These are phyloP conservation scores for Recurvirostra avosetta DNA, from an alignment of 2,113 vertebrate genomes.

Conservation along the genomic window DNA sequence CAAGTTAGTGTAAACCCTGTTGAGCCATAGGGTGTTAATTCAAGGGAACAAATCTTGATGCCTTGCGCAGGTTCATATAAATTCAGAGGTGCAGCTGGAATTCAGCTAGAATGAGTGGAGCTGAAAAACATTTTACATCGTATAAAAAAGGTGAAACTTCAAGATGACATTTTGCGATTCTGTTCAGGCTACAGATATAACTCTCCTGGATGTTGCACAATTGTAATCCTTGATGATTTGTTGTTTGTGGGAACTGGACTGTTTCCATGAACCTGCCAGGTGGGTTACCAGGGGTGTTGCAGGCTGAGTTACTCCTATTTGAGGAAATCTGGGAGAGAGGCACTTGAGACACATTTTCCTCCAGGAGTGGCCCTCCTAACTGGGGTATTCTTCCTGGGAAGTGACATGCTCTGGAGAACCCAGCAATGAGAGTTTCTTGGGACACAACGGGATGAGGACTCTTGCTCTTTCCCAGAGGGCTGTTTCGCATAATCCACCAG, in stretches of 20 bases:
- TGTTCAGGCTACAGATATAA: background rate
- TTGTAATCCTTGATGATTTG: background rate
- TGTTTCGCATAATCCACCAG: background rate
- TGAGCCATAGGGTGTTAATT: background rate
- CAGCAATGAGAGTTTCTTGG: background rate
- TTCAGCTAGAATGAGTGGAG: background rate
- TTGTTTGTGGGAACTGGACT: background rate
- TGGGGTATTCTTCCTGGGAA: background rate
- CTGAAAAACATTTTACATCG: background rate
- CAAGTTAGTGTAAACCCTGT: background rate
- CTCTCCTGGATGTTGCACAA: background rate
- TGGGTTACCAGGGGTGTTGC: background rate
- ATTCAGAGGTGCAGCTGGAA: background rate
- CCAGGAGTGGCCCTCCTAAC: background rate
- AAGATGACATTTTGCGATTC: background rate
- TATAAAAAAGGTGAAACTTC: background rate
- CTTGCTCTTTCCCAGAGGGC: background rate
- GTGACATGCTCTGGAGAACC: background rate
- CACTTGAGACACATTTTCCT: background rate
- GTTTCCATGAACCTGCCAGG: background rate
- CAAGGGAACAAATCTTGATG: background rate
- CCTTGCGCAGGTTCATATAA: rapidly evolving
- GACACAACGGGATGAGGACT: background rate
- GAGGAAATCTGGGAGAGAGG: background rate
- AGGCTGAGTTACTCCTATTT: background rate